Evolutionary conservation across 2,797 vertebrate species (phyloP).

Genomic region (Pipistrellus nathusii): DNA sequence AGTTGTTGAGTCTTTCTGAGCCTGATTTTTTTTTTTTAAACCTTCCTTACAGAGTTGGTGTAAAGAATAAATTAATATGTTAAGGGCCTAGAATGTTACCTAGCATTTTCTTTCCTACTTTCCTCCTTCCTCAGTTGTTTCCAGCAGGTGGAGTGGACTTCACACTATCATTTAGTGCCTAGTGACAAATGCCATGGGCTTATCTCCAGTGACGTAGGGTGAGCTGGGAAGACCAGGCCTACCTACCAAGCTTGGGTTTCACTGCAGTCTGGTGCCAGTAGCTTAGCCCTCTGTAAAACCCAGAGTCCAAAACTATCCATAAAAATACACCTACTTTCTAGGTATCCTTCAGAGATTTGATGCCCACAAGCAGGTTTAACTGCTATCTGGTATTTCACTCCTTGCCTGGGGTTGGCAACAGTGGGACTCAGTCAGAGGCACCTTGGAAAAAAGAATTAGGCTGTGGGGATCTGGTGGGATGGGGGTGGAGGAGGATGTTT

Average conservation of each 20-base stretch:
- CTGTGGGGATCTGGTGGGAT: background rate
- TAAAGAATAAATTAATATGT: background rate
- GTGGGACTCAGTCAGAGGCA: background rate
- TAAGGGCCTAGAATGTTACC: background rate
- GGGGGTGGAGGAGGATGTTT: background rate
- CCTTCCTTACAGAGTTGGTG: background rate
- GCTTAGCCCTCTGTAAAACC: background rate
- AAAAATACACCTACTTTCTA: background rate
- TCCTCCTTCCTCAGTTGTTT: background rate
- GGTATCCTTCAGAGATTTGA: background rate
- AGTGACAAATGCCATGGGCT: background rate
- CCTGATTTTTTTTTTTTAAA: background rate
- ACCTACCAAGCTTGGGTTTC: background rate
- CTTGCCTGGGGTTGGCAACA: background rate
- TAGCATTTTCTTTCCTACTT: background rate
- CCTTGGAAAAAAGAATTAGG: background rate
- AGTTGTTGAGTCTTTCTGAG: conserved; percentile 46
- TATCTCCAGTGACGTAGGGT: background rate
- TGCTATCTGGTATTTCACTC: background rate
- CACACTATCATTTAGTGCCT: background rate
- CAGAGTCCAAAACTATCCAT: background rate
- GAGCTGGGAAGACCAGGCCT: background rate
- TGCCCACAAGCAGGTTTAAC: background rate
- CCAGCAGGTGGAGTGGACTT: background rate
- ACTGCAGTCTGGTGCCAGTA: background rate